phyloP scores from a whole-genome alignment of 2,888 invertebrate species.

The Pseudococcus jackbeardsleyi region DNA sequence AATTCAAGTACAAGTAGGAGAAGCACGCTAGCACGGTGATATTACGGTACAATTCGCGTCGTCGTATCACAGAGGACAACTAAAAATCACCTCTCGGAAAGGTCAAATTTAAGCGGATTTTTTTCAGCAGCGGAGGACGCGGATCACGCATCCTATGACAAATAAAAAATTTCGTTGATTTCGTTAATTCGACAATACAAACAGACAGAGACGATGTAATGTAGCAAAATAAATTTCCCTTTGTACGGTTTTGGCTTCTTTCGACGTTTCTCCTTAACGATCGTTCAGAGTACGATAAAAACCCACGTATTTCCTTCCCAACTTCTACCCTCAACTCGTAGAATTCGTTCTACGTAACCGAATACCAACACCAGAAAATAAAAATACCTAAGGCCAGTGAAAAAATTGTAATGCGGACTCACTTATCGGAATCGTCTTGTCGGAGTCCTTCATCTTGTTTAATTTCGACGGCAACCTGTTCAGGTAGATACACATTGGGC shows the following conservation, averaged over 20 bases:
- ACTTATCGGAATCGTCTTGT: constrained; percentile 58
- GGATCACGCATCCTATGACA: constrained; percentile 2
- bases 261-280: not conserved
- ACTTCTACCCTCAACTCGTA: not conserved
- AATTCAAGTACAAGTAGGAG: not conserved
- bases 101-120: constrained; percentile 32
- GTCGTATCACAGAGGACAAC: not conserved
- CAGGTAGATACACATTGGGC: constrained; percentile 36
- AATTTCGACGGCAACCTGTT: constrained; percentile 55
- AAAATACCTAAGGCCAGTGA: not conserved
- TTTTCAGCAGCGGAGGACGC: not conserved
- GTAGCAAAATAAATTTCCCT: not conserved
- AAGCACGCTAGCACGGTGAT: not conserved
- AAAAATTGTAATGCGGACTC: not conserved
- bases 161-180: not conserved
- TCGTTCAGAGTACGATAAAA: not conserved
- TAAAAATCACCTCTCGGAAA: not conserved
- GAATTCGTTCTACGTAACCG: not conserved
- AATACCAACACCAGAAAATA: not conserved
- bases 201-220: not conserved
- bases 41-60: not conserved
- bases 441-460: constrained; percentile 25
- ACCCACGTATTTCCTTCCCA: not conserved
- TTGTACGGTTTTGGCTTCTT: not conserved
- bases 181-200: not conserved